Conservation (phyloP, 2,113 vertebrate genomes). For the Cryptomyrus ogoouensis region DNA sequence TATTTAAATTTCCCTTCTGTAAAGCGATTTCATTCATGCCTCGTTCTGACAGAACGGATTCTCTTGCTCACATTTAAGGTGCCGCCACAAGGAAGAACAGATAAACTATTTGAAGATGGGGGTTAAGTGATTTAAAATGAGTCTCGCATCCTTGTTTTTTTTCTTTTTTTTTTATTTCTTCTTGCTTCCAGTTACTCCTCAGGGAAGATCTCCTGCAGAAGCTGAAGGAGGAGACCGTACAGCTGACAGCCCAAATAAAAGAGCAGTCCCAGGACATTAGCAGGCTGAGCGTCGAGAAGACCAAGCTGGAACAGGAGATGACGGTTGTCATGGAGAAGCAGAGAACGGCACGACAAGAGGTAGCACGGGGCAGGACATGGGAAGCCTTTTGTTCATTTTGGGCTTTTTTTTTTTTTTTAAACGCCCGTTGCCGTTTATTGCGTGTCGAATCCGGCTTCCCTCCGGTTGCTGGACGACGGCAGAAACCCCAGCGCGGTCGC, state of each 20-base stretch:
- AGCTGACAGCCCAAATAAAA: conserved; percentile 50
- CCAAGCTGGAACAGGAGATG: conserved; percentile 52
- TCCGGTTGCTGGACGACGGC: background rate
- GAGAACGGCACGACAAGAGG: conserved; percentile 49
- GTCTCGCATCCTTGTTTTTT: conserved; percentile 28
- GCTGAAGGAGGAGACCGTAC: conserved; percentile 41
- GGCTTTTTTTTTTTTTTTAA: background rate
- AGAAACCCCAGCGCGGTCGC: background rate
- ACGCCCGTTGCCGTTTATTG: background rate
- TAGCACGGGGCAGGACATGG: conserved; percentile 30
- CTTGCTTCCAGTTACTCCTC: conserved; percentile 40
- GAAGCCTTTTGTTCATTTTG: conserved; percentile 25
- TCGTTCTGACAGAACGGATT: background rate
- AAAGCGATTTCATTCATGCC: background rate
- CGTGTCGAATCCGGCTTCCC: background rate
- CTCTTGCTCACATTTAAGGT: background rate
- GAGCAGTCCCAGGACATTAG: conserved; percentile 41
- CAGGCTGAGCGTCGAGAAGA: conserved; percentile 44
- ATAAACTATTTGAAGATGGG: conserved; percentile 5
- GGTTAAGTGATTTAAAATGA: conserved; percentile 40
- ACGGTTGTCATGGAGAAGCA: conserved; percentile 49
- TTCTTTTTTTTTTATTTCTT: background rate
- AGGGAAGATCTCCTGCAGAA: conserved; percentile 45
- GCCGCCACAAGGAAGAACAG: background rate
- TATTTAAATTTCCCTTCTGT: background rate